A percentile compares a stretch with the other conserved stretches of the same genome.
Conservation (phyloP, 2,797 vertebrate species). For the Danio tinwini region DNA sequence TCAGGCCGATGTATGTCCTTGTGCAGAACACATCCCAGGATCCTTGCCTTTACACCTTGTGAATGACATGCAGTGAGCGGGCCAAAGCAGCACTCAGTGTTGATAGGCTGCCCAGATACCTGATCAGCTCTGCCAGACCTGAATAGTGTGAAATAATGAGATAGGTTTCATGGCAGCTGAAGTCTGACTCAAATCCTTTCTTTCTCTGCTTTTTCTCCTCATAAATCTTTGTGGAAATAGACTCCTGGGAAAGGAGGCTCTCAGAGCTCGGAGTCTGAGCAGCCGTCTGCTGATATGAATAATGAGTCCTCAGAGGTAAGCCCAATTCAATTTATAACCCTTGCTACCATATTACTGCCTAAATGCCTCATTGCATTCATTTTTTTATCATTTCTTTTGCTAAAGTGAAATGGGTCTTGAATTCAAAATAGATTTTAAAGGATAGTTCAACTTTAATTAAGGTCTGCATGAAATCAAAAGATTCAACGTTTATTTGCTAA, state of each 20-base stretch:
- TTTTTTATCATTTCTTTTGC: neutral
- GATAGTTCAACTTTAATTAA: neutral
- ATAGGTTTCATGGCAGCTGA: slow-evolving; percentile 42
- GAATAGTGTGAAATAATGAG: slow-evolving; percentile 37
- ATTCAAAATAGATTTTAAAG: neutral
- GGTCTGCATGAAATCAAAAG: neutral
- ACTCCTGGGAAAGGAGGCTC: slow-evolving; percentile 96
- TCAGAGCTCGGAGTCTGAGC: slow-evolving; percentile 92
- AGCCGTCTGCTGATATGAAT: slow-evolving; percentile 90
- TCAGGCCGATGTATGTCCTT: slow-evolving; percentile 19
- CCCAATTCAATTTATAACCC: neutral
- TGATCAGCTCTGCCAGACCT: slow-evolving; percentile 26
- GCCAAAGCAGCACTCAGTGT: slow-evolving; percentile 15
- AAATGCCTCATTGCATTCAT: neutral
- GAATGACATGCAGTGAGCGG: slow-evolving; percentile 24
- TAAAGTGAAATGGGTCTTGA: neutral
- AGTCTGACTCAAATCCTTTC: slow-evolving; percentile 12
- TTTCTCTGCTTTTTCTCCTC: neutral
- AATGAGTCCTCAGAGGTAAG: slow-evolving; percentile 95
- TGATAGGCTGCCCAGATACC: slow-evolving; percentile 6
- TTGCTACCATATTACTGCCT: neutral
- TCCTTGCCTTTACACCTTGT: slow-evolving; percentile 8
- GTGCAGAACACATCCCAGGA: neutral
- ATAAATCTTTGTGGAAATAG: slow-evolving; percentile 69
- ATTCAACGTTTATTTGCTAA: too few species aligned